phyloP scores from a whole-genome alignment of 2,113 vertebrate genomes.

The Trogon melanurus region DNA sequence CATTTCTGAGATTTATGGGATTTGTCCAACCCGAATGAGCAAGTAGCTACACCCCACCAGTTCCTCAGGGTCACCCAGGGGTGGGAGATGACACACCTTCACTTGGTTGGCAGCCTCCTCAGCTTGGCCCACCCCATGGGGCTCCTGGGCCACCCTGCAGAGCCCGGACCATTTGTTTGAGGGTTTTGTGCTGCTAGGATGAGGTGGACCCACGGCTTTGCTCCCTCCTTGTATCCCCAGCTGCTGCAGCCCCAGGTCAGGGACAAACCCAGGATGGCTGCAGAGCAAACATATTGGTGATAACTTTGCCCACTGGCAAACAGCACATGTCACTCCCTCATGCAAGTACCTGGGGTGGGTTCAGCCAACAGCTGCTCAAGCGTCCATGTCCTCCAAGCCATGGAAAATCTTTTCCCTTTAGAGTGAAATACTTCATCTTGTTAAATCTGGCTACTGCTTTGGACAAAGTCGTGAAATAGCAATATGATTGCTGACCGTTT shows the following conservation, averaged over 20 bases:
- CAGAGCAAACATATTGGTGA: background rate
- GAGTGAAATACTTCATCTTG: background rate
- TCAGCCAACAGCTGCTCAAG: background rate
- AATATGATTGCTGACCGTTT: background rate
- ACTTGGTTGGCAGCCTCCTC: rapidly evolving
- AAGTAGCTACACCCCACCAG: background rate
- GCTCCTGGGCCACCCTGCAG: background rate
- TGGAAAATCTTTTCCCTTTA: background rate
- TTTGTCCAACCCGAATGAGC: background rate
- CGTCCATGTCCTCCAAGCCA: background rate
- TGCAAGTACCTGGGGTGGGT: background rate
- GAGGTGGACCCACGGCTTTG: rapidly evolving
- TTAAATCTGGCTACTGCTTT: background rate
- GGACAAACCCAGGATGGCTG: background rate
- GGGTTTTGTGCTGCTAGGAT: background rate
- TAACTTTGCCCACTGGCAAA: background rate
- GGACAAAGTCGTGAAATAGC: background rate
- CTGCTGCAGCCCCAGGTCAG: background rate
- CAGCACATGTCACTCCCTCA: rapidly evolving
- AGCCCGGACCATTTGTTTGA: background rate
- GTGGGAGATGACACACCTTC: background rate
- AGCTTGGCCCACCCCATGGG: rapidly evolving
- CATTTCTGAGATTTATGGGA: background rate
- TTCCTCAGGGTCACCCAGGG: background rate
- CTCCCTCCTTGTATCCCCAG: rapidly evolving